phyloP scores from a whole-genome alignment of 2,113 vertebrate genomes.

The Lasiurus borealis region DNA sequence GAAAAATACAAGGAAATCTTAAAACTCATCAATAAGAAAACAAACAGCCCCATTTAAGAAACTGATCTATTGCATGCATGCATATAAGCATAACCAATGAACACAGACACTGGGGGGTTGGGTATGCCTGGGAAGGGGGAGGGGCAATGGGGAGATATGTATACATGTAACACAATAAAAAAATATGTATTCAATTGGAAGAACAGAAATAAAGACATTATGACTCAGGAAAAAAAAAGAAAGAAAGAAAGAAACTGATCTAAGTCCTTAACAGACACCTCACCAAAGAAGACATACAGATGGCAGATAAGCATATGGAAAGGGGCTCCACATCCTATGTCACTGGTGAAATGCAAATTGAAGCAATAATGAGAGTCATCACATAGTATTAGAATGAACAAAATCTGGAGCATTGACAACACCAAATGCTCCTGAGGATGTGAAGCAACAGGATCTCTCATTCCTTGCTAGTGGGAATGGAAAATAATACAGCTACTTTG shows the following conservation, averaged over 20 bases:
- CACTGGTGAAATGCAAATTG: neutral
- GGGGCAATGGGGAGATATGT: no score
- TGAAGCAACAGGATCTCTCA: neutral
- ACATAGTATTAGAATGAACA: neutral
- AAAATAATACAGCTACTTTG: neutral
- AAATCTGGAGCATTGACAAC: neutral
- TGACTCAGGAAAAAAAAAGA: no score
- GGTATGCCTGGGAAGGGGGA: no score
- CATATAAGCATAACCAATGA: no score
- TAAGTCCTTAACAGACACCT: neutral
- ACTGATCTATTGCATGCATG: neutral
- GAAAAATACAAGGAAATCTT: neutral
- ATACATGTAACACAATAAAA: no score
- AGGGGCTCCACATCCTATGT: neutral
- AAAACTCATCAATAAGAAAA: slow-evolving; percentile 3
- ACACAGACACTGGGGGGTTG: no score
- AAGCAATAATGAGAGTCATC: neutral
- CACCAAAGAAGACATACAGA: neutral
- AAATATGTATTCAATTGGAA: no score
- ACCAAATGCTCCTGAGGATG: neutral
- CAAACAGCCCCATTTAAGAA: neutral
- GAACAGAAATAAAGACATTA: no score
- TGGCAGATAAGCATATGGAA: neutral
- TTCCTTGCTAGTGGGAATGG: neutral
- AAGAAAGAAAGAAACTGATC: neutral